phyloP scores from a whole-genome alignment of 2,113 vertebrate genomes.

The Columba janthina region DNA sequence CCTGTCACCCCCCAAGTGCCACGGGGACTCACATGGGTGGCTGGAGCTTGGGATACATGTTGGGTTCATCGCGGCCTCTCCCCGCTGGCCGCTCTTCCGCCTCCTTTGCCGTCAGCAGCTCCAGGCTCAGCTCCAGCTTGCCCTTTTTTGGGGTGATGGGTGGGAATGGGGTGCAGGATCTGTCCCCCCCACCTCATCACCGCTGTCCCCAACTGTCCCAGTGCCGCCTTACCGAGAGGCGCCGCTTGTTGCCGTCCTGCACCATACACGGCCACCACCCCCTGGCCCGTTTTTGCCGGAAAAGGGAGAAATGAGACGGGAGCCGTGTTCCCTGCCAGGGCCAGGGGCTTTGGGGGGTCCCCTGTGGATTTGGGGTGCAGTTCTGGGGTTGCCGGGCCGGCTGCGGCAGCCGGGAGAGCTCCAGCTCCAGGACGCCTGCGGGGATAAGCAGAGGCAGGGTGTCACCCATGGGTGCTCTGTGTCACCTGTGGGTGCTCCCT shows the following conservation, averaged over 20 bases:
- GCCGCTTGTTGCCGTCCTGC: neutral
- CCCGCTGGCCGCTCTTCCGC: constrained; percentile 65
- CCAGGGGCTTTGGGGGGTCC: neutral
- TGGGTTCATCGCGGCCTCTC: constrained; percentile 70
- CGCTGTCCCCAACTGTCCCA: no score
- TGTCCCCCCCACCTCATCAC: no score
- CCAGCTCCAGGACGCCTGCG: constrained; percentile 69
- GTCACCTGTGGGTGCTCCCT: no score
- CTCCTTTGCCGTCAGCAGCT: constrained; percentile 61
- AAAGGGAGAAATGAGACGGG: constrained; percentile 46
- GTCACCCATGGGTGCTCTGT: no score
- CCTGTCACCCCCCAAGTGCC: no score
- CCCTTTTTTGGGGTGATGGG: constrained; percentile 26
- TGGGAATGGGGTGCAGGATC: neutral
- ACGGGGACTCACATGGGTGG: constrained; percentile 55
- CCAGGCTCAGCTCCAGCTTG: constrained; percentile 74
- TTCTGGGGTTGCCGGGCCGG: neutral
- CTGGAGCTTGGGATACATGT: constrained; percentile 65
- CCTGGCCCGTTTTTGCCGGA: constrained; percentile 42
- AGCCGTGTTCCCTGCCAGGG: accelerated
- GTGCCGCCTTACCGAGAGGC: constrained; percentile 50
- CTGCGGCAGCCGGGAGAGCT: constrained; percentile 51
- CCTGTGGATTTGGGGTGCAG: constrained; percentile 27
- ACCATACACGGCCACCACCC: constrained; percentile 77
- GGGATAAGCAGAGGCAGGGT: no score